These are phyloP conservation scores for Ceyx margarethae DNA, from an alignment of 2,113 vertebrate species.

Conservation along the genomic window DNA sequence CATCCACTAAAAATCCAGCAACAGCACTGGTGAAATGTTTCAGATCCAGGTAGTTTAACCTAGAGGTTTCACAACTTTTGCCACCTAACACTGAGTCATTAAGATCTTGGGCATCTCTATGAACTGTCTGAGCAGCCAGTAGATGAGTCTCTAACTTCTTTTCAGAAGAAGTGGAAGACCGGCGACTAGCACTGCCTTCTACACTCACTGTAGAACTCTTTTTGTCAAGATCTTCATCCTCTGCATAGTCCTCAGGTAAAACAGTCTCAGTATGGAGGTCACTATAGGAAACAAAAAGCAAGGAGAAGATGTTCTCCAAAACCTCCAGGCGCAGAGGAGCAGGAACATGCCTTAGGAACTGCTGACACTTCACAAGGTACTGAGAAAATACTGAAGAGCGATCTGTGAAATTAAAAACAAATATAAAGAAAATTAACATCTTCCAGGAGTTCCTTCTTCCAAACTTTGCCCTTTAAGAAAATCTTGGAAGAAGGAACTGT, in stretches of 20 bases:
- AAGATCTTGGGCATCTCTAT: not conserved
- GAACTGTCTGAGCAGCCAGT: not conserved
- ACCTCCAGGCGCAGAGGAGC: conserved; percentile 88
- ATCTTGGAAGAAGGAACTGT: not conserved
- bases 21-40: conserved; percentile 78
- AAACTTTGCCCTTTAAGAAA: not conserved
- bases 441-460: not conserved
- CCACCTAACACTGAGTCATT: not conserved
- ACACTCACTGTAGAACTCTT: not conserved
- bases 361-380: conserved; percentile 87
- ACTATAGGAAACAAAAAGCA: conserved; percentile 87
- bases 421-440: not conserved
- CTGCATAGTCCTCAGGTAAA: conserved; percentile 69
- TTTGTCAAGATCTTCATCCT: conserved; percentile 68
- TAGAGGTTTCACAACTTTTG: conserved; percentile 1
- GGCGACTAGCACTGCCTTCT: not conserved
- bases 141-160: conserved; percentile 20
- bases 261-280: conserved; percentile 77
- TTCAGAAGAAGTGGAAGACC: conserved; percentile 51
- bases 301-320: conserved; percentile 96
- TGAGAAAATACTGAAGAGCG: conserved; percentile 77
- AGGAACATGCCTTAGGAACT: conserved; percentile 84
- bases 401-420: conserved; percentile 69
- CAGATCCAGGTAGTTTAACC: conserved; percentile 74
- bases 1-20: conserved; percentile 86